Conservation (phyloP, 2,797 vertebrate genomes). For the Microchirus variegatus region DNA sequence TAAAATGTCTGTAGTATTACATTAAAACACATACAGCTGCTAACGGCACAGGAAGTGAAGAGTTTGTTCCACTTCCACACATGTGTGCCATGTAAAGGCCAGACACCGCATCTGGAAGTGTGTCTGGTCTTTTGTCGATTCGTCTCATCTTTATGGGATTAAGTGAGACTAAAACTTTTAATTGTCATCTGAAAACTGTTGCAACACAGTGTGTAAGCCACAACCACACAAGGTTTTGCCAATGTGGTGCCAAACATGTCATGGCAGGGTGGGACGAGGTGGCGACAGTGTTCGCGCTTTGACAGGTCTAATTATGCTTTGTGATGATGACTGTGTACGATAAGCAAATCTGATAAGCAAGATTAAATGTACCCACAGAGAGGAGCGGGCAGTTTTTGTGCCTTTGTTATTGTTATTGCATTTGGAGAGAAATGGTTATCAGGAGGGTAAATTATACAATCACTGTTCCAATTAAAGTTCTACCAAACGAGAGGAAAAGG, state of each 20-base stretch:
- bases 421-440: slow-evolving; percentile 33
- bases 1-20: slow-evolving; percentile 55
- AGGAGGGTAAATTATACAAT: slow-evolving; percentile 18
- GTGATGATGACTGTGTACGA: slow-evolving; percentile 41
- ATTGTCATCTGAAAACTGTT: slow-evolving; percentile 27
- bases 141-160: no score
- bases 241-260: slow-evolving; percentile 9
- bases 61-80: slow-evolving; percentile 32
- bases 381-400: slow-evolving; percentile 39
- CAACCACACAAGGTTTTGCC: slow-evolving; percentile 6
- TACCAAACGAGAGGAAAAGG: no score
- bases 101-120: slow-evolving; percentile 18
- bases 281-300: slow-evolving; percentile 24
- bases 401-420: slow-evolving; percentile 15
- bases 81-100: slow-evolving; percentile 32
- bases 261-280: slow-evolving; percentile 7
- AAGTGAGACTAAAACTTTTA: slow-evolving; percentile 44
- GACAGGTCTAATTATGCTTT: slow-evolving; percentile 52
- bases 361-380: slow-evolving; percentile 54
- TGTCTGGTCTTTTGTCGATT: no score
- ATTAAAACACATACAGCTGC: slow-evolving; percentile 23
- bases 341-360: slow-evolving; percentile 63
- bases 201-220: slow-evolving; percentile 24
- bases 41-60: slow-evolving; percentile 18
- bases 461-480: slow-evolving; percentile 22